Percentiles rank a stretch among this genome's conserved stretches.
phyloP scores from a whole-genome alignment of 2,113 vertebrate species.

The Marmota monax region DNA sequence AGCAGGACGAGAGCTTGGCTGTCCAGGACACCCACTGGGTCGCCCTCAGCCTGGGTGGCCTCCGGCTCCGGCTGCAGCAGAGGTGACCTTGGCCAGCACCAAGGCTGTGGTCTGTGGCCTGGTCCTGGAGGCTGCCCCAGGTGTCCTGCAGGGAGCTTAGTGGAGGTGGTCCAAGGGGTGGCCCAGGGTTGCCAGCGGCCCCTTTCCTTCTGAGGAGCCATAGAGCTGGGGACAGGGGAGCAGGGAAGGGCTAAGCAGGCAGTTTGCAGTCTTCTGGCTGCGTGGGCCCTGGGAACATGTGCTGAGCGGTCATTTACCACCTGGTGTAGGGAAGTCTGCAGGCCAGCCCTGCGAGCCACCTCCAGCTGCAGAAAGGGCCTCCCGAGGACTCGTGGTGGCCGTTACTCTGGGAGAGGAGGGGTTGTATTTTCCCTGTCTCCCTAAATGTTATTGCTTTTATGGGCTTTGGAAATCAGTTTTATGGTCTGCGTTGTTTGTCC shows the following conservation, averaged over 20 bases:
- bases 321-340: constrained; percentile 8
- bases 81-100: neutral
- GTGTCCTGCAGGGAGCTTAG: neutral
- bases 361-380: constrained; percentile 6
- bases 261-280: neutral
- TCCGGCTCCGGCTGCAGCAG: neutral
- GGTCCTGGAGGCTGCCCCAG: neutral
- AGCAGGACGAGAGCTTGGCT: neutral
- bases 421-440: constrained; percentile 34
- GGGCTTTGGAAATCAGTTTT: constrained; percentile 64
- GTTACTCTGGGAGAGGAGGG: neutral
- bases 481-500: neutral
- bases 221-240: neutral
- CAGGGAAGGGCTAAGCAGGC: neutral
- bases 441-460: constrained; percentile 48
- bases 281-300: neutral
- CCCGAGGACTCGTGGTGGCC: neutral
- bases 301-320: constrained; percentile 10
- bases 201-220: neutral
- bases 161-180: rapidly evolving
- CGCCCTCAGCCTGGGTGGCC: rapidly evolving
- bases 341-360: neutral
- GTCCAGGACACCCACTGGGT: neutral
- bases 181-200: rapidly evolving
- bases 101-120: neutral